Base-by-base conservation (phyloP, 2,888 invertebrate genomes). In the Leuctra nigra region DNA sequence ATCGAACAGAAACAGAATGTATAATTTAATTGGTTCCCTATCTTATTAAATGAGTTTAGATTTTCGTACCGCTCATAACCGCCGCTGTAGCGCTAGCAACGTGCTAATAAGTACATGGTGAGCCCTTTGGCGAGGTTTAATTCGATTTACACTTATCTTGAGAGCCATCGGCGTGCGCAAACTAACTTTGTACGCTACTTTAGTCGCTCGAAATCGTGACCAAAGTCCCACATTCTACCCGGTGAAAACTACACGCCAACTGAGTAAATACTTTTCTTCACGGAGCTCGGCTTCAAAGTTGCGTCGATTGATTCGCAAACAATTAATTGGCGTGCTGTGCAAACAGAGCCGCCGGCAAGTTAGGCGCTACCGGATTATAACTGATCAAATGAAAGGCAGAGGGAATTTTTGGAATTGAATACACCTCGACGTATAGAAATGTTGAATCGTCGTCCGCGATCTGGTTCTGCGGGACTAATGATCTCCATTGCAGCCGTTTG, bases 291-390 rank as follows among this genome's bases (percentile, higher is more conserved):
- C 44, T 20, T 20, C n/a, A n/a, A 44, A 44, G 44, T 44, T 20
- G 20, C 23, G 20, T 23, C 22, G 44, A 44, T 44, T 44, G 44
- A 44, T 44, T 20, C 20, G 44, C 44, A 44, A 44, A 44, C 44
- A 44, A 20, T 44, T 44, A 44, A 44, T 44, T 44, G 44, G 20
- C 23, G 44, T 20, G 22, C 23, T 44, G 20, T 16, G 20, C 23
- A 44, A 44, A 44, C 44, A 44, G 23, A 20, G 44, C 44, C 44
- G 20, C 22, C 23, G 44, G 44, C 23, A n/a, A 22, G 23, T 6
- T 14, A 14, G 4, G 4, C 4, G 44, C 9, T 4, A 3, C 20
- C 11, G 44, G 44, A 14, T 16, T 16, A 4, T 7, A 18, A 20
- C 20, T 4, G 4, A 18, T 29, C 7, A 11, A 29, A 2, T 13